Evolutionary conservation across 2,797 vertebrate species (phyloP).

Genomic region (Alectoris magna): DNA sequence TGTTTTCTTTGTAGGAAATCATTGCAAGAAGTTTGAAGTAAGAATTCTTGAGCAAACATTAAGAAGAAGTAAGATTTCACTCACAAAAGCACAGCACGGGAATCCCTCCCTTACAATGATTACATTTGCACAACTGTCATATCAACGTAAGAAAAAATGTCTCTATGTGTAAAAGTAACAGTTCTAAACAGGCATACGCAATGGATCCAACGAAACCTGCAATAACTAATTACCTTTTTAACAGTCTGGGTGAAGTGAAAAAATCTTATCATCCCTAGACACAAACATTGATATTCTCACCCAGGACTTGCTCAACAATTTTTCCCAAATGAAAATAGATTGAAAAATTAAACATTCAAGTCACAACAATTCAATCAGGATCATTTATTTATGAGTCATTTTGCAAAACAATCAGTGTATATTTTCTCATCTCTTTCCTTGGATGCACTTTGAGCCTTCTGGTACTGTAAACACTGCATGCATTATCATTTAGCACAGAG

Average conservation of each 20-base stretch:
- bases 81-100: neutral
- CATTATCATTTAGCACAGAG: conserved; percentile 48
- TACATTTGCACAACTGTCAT: neutral
- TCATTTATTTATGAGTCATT: conserved; percentile 76
- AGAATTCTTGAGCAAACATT: conserved; percentile 22
- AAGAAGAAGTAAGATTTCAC: neutral
- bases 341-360: conserved; percentile 34
- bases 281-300: neutral
- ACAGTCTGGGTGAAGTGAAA: conserved; percentile 8
- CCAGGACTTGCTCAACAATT: neutral
- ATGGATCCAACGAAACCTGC: conserved; percentile 3
- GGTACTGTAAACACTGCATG: conserved; percentile 57
- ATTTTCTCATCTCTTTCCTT: conserved; percentile 67
- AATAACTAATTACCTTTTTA: conserved; percentile 40
- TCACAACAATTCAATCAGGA: conserved; percentile 60
- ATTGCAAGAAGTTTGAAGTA: conserved; percentile 8
- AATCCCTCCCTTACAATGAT: neutral
- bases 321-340: conserved; percentile 38
- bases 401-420: conserved; percentile 62
- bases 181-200: conserved; percentile 5
- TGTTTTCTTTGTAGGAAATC: neutral
- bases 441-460: conserved; percentile 56
- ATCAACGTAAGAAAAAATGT: neutral
- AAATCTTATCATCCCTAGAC: conserved; percentile 16
- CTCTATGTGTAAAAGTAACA: conserved; percentile 5